Conservation (phyloP, 2,113 vertebrate genomes). For the Hippolais icterina region DNA sequence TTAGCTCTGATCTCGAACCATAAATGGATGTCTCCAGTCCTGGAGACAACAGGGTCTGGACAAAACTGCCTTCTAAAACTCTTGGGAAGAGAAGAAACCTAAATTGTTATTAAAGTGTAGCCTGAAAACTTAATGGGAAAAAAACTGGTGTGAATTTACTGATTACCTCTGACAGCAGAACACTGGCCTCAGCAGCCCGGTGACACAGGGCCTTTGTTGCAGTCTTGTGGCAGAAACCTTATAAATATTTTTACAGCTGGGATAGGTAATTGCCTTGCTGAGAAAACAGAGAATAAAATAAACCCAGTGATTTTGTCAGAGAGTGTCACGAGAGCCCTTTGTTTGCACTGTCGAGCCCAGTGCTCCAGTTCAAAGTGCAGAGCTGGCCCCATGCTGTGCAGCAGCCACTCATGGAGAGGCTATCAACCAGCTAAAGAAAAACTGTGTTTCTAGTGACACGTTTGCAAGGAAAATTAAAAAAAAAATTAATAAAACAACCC, state of each 20-base stretch:
- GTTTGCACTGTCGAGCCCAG: background rate
- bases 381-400: background rate
- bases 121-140: background rate
- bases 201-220: background rate
- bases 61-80: background rate
- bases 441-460: background rate
- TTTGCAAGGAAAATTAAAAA: background rate
- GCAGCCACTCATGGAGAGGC: background rate
- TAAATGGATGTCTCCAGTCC: background rate
- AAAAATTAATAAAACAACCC: background rate
- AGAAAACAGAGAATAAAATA: background rate
- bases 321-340: background rate
- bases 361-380: background rate
- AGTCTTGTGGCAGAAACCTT: background rate
- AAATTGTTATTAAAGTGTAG: background rate
- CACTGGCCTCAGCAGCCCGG: background rate
- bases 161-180: background rate
- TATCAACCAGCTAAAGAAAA: background rate
- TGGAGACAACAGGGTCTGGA: background rate
- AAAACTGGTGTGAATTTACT: background rate
- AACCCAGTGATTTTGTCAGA: background rate
- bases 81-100: background rate
- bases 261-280: background rate
- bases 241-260: constrained; percentile 36
- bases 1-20: background rate